phyloP scores from a whole-genome alignment of 2,797 vertebrate species.

The Rhodeus uyekii region DNA sequence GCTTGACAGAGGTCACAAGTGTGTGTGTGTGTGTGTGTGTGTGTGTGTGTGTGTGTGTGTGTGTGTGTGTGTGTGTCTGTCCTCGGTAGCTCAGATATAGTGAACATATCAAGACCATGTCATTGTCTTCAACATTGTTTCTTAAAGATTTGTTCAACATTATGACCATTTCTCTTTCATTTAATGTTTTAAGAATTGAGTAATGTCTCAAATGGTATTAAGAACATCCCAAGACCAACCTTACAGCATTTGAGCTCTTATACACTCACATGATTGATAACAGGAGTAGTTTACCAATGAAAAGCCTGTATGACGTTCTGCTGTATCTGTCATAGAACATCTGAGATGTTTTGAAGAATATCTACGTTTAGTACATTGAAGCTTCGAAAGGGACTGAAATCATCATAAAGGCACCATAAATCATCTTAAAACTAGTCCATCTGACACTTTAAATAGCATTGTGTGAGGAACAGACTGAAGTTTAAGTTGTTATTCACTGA shows the following conservation, averaged over 20 bases:
- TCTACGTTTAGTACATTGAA: neutral
- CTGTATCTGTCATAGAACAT: neutral
- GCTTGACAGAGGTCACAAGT: neutral
- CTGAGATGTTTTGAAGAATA: neutral
- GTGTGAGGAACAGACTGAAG: neutral
- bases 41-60: too few relatives aligned
- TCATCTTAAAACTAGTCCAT: neutral
- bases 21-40: too few relatives aligned
- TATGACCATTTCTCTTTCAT: neutral
- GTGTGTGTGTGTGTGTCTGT: neutral
- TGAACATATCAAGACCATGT: neutral
- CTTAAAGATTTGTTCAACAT: neutral
- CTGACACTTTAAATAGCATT: neutral
- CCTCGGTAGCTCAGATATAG: neutral
- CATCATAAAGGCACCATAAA: neutral
- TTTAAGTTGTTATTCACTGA: neutral
- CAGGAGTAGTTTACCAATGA: neutral
- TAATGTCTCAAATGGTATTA: neutral
- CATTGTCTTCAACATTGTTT: neutral
- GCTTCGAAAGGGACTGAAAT: neutral
- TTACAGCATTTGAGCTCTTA: neutral
- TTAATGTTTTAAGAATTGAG: neutral
- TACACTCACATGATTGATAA: neutral
- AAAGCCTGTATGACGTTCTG: neutral
- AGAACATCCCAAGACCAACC: neutral